phyloP scores from a whole-genome alignment of 1,140 invertebrate species.

The Anadara kagoshimensis region DNA sequence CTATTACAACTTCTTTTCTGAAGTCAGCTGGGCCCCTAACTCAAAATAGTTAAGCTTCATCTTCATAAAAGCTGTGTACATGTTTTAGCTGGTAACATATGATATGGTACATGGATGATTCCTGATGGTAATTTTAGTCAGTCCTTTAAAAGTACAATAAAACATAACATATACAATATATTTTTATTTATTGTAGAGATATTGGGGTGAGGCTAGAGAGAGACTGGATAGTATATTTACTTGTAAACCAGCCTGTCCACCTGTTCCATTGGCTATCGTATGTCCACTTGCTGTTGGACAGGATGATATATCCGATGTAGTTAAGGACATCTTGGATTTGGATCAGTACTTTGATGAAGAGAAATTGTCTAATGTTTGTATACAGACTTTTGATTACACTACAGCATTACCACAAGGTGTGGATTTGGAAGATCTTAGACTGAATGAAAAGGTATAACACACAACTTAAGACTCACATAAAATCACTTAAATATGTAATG shows the following conservation, averaged over 20 bases:
- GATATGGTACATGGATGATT: too few relatives aligned
- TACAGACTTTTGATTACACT: constrained; percentile 25
- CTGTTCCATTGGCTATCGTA: constrained; percentile 60
- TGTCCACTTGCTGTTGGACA: constrained; percentile 35
- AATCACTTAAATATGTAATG: neutral
- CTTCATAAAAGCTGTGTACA: too few relatives aligned
- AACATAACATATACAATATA: too few relatives aligned
- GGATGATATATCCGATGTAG: constrained; percentile 29
- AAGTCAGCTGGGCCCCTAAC: too few relatives aligned
- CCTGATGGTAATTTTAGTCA: too few relatives aligned
- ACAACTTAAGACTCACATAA: constrained; percentile 42
- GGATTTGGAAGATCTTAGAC: constrained; percentile 18
- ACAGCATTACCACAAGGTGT: constrained; percentile 24
- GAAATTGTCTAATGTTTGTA: constrained; percentile 43
- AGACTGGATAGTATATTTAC: constrained; percentile 55
- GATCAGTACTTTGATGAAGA: constrained; percentile 40
- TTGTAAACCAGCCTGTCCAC: constrained; percentile 50
- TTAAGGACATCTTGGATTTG: constrained; percentile 46
- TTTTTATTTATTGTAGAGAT: constrained; percentile 35
- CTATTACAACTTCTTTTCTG: too few relatives aligned
- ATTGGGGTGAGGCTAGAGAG: constrained; percentile 51
- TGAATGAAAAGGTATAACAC: constrained; percentile 25
- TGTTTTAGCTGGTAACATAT: too few relatives aligned
- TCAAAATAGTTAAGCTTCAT: too few relatives aligned
- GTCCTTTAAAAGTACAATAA: too few relatives aligned